These are phyloP conservation scores for Drosophila multiciliata DNA, from an alignment of 2,888 invertebrate genomes.

Conservation along the genomic window DNA sequence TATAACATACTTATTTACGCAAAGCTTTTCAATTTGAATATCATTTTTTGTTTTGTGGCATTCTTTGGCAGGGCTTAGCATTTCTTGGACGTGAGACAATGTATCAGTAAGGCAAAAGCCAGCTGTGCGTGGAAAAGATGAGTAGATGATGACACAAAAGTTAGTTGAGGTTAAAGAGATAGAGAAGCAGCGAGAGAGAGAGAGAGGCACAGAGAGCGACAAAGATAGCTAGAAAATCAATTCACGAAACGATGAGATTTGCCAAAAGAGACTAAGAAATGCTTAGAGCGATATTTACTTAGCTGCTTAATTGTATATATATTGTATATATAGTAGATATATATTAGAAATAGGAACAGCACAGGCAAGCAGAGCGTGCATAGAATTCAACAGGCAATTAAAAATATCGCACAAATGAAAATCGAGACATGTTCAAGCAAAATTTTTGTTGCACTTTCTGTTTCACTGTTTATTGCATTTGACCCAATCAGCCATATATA, in stretches of 20 bases:
- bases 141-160: conserved; percentile 46
- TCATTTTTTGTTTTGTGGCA: conserved; percentile 65
- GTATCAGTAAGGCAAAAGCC: conserved; percentile 80
- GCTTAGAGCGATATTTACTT: conserved; percentile 1
- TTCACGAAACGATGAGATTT: conserved; percentile 17
- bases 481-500: conserved; percentile 47
- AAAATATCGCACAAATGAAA: conserved; percentile 43
- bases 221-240: conserved; percentile 17
- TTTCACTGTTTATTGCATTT: conserved; percentile 21
- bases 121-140: conserved; percentile 78
- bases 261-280: conserved; percentile 22
- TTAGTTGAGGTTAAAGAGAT: conserved; percentile 22
- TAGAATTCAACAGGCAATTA: conserved; percentile 47
- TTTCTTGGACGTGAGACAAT: conserved; percentile 81
- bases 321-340: neutral
- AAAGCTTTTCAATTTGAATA: conserved; percentile 74
- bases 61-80: conserved; percentile 70
- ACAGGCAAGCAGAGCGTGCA: conserved; percentile 62
- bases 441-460: conserved; percentile 21
- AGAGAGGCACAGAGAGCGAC: conserved; percentile 6
- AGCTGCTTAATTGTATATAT: neutral
- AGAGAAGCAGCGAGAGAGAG: conserved; percentile 13
- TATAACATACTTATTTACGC: conserved; percentile 57
- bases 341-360: conserved; percentile 23
- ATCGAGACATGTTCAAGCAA: conserved; percentile 39